Conservation (phyloP, 2,888 invertebrate species). For the Fragum whitleyi region DNA sequence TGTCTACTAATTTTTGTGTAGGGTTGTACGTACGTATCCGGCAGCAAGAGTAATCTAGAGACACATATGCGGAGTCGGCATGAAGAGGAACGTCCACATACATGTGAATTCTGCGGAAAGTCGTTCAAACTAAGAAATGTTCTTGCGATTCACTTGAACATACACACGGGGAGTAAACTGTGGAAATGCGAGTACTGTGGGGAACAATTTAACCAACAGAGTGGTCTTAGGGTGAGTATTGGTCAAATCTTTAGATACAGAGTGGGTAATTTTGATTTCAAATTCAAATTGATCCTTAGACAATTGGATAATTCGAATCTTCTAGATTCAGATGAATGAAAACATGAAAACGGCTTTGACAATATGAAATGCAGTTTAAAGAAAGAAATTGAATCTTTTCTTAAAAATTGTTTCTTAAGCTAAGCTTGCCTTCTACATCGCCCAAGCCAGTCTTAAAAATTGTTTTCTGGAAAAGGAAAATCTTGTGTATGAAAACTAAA, state of each 20-base stretch:
- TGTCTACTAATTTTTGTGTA: conserved; percentile 24
- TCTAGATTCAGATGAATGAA: no score
- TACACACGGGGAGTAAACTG: conserved; percentile 55
- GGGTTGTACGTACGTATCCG: conserved; percentile 60
- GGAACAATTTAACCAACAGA: conserved; percentile 61
- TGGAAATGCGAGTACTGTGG: conserved; percentile 59
- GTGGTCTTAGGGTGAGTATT: conserved; percentile 58
- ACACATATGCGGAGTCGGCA: conserved; percentile 63
- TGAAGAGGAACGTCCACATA: conserved; percentile 53
- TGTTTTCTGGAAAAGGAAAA: no score
- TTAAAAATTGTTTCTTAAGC: no score
- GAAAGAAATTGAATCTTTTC: no score
- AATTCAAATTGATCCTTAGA: neutral
- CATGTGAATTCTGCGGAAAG: conserved; percentile 68
- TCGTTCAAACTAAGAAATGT: conserved; percentile 59
- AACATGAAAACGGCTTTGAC: no score
- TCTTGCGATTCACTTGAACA: conserved; percentile 59
- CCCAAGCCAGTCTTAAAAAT: no score
- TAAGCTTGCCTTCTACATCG: no score
- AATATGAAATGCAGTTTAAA: no score
- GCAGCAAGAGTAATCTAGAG: conserved; percentile 47
- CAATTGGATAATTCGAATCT: no score
- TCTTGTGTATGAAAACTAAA: no score
- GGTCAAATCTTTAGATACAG: no score
- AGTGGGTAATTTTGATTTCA: neutral